Evolutionary conservation across 2,113 vertebrate species (phyloP).

Genomic region (Callospermophilus lateralis): DNA sequence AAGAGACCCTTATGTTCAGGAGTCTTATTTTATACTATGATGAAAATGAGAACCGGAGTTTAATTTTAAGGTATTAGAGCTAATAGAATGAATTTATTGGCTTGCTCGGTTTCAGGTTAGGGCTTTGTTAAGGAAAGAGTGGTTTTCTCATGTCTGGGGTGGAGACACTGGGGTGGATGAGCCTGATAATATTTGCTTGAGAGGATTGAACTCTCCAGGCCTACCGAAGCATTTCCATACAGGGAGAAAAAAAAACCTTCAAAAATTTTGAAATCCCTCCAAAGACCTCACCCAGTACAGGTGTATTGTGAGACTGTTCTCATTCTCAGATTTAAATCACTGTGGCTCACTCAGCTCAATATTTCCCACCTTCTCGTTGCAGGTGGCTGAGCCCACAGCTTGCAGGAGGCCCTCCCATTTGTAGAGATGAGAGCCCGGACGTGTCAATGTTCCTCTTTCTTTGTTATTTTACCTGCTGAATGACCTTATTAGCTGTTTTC

Average conservation of each 20-base stretch:
- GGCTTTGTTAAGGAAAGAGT: neutral
- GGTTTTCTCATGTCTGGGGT: neutral
- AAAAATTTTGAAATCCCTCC: neutral
- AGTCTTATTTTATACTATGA: neutral
- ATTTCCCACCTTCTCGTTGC: too few relatives aligned
- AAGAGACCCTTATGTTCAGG: neutral
- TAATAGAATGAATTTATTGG: neutral
- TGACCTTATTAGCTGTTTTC: conserved; percentile 93
- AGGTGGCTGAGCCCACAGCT: neutral
- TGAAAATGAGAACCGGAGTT: neutral
- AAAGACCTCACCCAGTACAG: neutral
- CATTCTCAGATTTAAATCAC: neutral
- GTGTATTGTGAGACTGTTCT: neutral
- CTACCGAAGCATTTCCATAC: neutral
- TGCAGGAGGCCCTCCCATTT: neutral
- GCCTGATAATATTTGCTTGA: neutral
- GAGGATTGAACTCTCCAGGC: neutral
- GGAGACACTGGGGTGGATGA: neutral
- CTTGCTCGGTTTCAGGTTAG: neutral
- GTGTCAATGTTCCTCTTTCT: neutral
- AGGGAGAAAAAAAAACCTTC: neutral
- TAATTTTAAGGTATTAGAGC: neutral
- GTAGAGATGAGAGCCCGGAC: neutral
- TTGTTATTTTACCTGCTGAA: conserved; percentile 92
- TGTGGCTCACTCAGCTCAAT: neutral